These are phyloP conservation scores for Cosmorhoe ocellata DNA, from an alignment of 2,888 invertebrate species.

Conservation along the genomic window DNA sequence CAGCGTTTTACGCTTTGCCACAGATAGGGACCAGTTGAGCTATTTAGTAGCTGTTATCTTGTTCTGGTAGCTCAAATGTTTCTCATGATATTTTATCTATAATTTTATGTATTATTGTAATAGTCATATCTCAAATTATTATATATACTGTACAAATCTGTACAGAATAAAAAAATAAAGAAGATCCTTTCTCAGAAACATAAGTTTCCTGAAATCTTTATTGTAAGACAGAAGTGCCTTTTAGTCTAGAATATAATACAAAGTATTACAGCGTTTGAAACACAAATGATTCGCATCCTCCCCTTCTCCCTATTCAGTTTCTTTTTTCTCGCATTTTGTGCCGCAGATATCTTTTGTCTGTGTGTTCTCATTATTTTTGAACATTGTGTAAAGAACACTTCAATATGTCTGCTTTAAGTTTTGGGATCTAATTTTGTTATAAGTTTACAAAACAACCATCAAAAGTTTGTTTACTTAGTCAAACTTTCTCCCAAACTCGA, in stretches of 20 bases:
- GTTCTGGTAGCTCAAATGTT: too few relatives aligned
- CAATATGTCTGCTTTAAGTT: conserved; percentile 3
- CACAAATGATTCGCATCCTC: conserved; percentile 13
- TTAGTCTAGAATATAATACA: conserved; percentile 12
- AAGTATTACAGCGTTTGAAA: conserved; percentile 13
- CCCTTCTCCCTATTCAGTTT: conserved; percentile 5
- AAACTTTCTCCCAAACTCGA: conserved; percentile 5
- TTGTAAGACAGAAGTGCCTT: conserved; percentile 9
- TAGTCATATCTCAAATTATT: too few relatives aligned
- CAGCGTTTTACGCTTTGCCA: too few relatives aligned
- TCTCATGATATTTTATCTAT: too few relatives aligned
- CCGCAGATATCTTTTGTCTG: conserved; percentile 14
- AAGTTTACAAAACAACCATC: conserved; percentile 5
- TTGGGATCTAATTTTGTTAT: conserved; percentile 13
- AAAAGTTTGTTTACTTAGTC: conserved; percentile 5
- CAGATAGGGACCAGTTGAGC: too few relatives aligned
- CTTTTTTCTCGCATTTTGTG: conserved; percentile 3
- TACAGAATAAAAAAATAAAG: too few relatives aligned
- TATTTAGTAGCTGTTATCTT: too few relatives aligned
- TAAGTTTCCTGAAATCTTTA: background rate
- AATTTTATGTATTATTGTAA: too few relatives aligned
- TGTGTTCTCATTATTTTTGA: conserved; percentile 12
- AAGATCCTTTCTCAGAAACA: too few relatives aligned
- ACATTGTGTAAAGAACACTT: conserved; percentile 2
- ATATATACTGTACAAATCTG: too few relatives aligned